A percentile compares a stretch with the other conserved stretches of the same genome.
These are phyloP conservation scores for Hormiphora californensis DNA, from an alignment of 37 sponge, comb jelly and placozoan genomes.

Conservation along the genomic window DNA sequence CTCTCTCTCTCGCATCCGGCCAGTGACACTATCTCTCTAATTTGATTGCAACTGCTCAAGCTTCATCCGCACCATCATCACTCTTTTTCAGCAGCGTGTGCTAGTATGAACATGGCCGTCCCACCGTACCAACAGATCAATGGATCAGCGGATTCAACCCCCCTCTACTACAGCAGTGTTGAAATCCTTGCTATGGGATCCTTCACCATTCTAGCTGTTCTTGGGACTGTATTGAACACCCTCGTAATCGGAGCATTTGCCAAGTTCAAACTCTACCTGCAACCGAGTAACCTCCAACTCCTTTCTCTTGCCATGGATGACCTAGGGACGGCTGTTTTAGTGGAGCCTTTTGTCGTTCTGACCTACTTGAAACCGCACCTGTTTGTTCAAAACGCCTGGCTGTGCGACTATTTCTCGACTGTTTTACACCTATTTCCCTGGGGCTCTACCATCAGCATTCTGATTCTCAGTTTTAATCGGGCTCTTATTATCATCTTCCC, in stretches of 20 bases:
- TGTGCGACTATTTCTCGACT: background rate
- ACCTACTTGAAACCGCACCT: background rate
- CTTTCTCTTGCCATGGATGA: background rate
- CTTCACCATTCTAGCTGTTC: background rate
- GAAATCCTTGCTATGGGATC: background rate
- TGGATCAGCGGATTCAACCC: no score
- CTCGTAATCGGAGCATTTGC: background rate
- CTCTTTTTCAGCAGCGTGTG: no score
- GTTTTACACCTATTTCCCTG: background rate
- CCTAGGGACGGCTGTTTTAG: background rate
- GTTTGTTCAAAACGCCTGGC: background rate
- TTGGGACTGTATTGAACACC: background rate
- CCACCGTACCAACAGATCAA: no score
- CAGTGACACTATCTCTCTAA: no score
- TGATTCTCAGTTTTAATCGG: background rate
- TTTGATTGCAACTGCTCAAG: no score
- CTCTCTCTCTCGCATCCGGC: no score
- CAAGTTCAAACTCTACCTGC: background rate
- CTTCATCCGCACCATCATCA: no score
- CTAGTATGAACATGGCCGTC: no score
- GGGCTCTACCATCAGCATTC: conserved; percentile 1
- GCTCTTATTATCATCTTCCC: background rate
- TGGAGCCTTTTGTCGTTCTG: background rate
- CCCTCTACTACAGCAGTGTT: background rate
- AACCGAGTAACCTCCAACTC: background rate